Base-by-base conservation (phyloP, 1,140 invertebrate genomes). In the Diplogasteroides magnus region DNA sequence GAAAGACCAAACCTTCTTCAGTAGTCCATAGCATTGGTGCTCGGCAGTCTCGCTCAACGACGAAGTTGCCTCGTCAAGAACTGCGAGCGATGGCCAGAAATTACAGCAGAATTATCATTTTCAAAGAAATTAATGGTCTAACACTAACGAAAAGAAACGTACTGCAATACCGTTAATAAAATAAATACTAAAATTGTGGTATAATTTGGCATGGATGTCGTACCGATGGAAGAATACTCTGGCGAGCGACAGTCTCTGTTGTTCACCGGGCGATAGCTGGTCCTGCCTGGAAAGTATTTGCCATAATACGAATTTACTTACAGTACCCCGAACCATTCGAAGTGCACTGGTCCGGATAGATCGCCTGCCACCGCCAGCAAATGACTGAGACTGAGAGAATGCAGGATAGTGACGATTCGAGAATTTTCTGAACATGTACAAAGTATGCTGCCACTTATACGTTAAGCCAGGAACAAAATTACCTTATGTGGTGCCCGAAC, bases 1-100 rank as follows among this genome's bases (percentile, higher is more conserved):
- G 19, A 14, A 23, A 64, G 57, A 26, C 6, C 37, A 11, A 11
- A 73, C 72, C 68, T 69, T 62, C 57, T 31, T 69, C 29, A 75
- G 62, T 59, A 75, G 69, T 29, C 71, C 64, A 76, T 88, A 88
- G 37, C 88, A 71, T 15, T 80, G 76, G 27, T 83, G 71, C 78
- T 88, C 88, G 66, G 87, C 84, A 19, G 85, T 81, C n/a, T 85
- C 27, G 63, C 85, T 83, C 15, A 88, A 75, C 61, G 87, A 86
- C 83, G 86, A 87, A 0, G 88, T 89, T 1, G 87, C 84, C 81
- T 88, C 88, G 81, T 88, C 88, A 60, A 88, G 77, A 23, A 88
- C 77, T 57, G 86, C 87, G 76, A 87, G 82, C 61, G 78, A 78
- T 29, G 88, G 87, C 67, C 83, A 75, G n/a, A n/a, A n/a, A n/a